Percentiles rank a stretch among this genome's conserved stretches.
Evolutionary conservation across 2,113 vertebrate species (phyloP).

Genomic region (Petromus typicus): DNA sequence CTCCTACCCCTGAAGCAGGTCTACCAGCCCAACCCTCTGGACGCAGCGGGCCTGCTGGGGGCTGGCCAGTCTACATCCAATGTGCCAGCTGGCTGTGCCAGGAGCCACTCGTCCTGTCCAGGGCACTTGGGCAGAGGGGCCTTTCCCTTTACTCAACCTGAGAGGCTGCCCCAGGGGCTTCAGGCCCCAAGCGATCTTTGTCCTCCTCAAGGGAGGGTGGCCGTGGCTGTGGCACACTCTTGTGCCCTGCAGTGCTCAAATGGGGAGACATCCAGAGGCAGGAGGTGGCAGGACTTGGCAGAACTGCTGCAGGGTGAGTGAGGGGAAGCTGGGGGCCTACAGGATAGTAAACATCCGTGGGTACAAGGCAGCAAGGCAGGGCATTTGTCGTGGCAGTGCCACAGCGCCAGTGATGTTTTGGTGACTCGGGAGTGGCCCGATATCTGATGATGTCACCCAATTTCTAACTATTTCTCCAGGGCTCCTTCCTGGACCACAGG

Average conservation of each 20-base stretch:
- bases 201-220: not conserved
- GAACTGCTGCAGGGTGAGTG: not conserved
- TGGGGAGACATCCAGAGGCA: not conserved
- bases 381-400: not conserved
- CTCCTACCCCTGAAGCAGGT: not conserved
- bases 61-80: not conserved
- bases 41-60: not conserved
- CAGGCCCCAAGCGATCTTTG: not conserved
- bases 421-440: not conserved
- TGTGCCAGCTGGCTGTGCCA: not conserved
- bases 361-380: constrained; percentile 52
- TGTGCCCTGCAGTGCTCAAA: not conserved
- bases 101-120: not conserved
- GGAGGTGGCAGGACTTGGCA: not conserved
- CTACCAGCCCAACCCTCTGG: not conserved
- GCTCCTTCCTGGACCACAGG: not conserved
- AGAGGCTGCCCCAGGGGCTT: not conserved
- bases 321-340: not conserved
- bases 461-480: not conserved
- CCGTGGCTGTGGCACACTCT: not conserved
- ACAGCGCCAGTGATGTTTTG: not conserved
- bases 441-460: not conserved
- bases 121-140: not conserved
- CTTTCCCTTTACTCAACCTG: not conserved
- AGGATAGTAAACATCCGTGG: not conserved